Evolutionary conservation across 2,113 vertebrate genomes (phyloP), one percentile per base, ranked within the genome.

Genomic region (Seriola rivoliana): DNA sequence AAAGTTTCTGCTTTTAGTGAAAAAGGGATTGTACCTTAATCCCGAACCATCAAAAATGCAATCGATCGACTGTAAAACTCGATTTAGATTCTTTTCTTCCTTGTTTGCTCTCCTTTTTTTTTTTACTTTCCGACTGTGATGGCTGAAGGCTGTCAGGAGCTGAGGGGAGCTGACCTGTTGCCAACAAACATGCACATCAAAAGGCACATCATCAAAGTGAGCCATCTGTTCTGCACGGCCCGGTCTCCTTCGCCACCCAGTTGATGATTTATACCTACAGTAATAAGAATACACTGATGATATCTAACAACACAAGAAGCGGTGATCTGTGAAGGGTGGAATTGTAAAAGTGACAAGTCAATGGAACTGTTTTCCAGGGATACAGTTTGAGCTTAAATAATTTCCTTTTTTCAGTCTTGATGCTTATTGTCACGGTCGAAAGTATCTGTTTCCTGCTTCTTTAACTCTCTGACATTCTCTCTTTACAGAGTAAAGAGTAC

Each of bases 121-220:
- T 71, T 75, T 78, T 74, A 52, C 73, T 71, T 72, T 78, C 73
- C 11, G n/a, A 46, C 77, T 60, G 65, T 81, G 88, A 68, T 21
- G 62, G 84, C 82, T 81, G 71, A 67, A 48, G 73, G 85, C 85
- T 81, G 77, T 86, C 82, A 79, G 80, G 66, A 73, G 84, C 62
- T 48, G 21, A 6, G 16, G n/a, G 66, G 59, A 65, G 71, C 73
- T 38, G 85, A 72, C 68, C 21, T 23, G 46, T 57, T 73, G 78
- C 88, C 81, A 89, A 57, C 80, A 55, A 40, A 29, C 68, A 68
- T 40, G 55, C 81, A 90, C 90, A 93, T 91, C 87, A 93, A 90
- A 29, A 93, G 85, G 50, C 48, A 25, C 83, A 82, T 68, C 85
- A 84, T 89, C 85, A 91, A 77, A 87, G 86, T 64, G 55, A 70